A percentile compares a stretch with the other conserved stretches of the same genome.
Evolutionary conservation across 2,888 invertebrate species (phyloP).

Genomic region (Orthonychiurus folsomi): DNA sequence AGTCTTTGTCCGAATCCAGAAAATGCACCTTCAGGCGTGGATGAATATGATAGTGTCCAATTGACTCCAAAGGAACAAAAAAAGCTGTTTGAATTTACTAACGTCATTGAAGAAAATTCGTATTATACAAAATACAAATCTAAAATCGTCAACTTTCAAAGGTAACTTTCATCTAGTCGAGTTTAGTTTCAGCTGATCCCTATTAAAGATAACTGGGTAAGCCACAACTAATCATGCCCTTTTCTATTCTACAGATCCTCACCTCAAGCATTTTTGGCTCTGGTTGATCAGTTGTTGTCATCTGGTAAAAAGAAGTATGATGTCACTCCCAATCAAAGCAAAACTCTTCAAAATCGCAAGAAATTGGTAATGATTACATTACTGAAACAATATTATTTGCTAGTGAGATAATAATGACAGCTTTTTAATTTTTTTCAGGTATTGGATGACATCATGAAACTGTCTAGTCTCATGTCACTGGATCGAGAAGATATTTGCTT

Average conservation of each 20-base stretch:
- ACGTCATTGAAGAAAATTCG: constrained; percentile 52
- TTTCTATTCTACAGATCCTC: constrained; percentile 47
- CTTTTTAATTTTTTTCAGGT: constrained; percentile 38
- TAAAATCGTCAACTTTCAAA: constrained; percentile 63
- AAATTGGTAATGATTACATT: constrained; percentile 1
- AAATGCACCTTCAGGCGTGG: too few species aligned
- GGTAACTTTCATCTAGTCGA: constrained; percentile 44
- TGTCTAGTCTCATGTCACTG: constrained; percentile 64
- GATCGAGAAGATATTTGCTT: constrained; percentile 58
- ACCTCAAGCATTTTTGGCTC: constrained; percentile 58
- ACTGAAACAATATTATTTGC: constrained; percentile 10
- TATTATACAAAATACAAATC: constrained; percentile 71
- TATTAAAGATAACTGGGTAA: not conserved
- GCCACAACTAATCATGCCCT: not conserved
- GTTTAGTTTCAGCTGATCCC: too few species aligned
- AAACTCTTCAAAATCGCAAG: not conserved
- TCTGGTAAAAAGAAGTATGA: constrained; percentile 2
- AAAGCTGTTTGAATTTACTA: constrained; percentile 16
- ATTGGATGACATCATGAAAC: constrained; percentile 64
- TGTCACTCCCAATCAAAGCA: not conserved
- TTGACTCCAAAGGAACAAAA: constrained; percentile 17
- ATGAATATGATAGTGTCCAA: constrained; percentile 15
- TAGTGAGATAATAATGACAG: too few species aligned
- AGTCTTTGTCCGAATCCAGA: too few species aligned
- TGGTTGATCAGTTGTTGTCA: constrained; percentile 26